Evolutionary conservation across 2,888 invertebrate species (phyloP).

Genomic region (Hoplodrina ambigua): DNA sequence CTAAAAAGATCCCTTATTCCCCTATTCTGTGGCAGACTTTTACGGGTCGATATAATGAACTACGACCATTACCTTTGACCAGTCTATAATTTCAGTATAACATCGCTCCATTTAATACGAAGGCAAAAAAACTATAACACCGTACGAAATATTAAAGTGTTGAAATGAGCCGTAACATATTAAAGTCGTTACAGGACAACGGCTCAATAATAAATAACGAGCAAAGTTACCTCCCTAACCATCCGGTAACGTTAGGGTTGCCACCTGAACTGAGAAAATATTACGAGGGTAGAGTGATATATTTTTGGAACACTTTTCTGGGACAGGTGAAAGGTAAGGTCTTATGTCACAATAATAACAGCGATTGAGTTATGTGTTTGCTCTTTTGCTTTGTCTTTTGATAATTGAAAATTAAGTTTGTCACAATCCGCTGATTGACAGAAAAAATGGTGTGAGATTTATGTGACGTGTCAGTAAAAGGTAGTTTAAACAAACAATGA

Average conservation of each 20-base stretch:
- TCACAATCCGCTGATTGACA: too few species aligned
- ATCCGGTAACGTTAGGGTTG: slow-evolving; percentile 63
- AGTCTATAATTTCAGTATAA: slow-evolving; percentile 41
- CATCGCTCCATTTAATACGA: slow-evolving; percentile 38
- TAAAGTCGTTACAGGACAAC: slow-evolving; percentile 66
- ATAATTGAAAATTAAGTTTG: background rate
- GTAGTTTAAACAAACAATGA: background rate
- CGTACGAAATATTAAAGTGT: slow-evolving; percentile 55
- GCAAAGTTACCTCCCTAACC: slow-evolving; percentile 69
- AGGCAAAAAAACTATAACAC: slow-evolving; percentile 36
- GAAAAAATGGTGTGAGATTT: too few species aligned
- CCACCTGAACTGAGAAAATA: slow-evolving; percentile 60
- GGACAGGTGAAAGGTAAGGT: slow-evolving; percentile 56
- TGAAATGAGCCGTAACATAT: slow-evolving; percentile 65
- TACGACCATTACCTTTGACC: slow-evolving; percentile 31
- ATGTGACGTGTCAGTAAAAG: background rate
- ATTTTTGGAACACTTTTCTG: slow-evolving; percentile 54
- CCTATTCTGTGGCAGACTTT: slow-evolving; percentile 38
- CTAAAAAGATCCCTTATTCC: slow-evolving; percentile 22
- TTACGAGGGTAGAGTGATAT: slow-evolving; percentile 61
- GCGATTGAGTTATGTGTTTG: slow-evolving; percentile 47
- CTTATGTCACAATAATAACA: slow-evolving; percentile 56
- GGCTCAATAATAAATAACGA: slow-evolving; percentile 76
- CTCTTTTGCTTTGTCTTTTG: background rate
- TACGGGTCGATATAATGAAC: slow-evolving; percentile 47